phyloP scores from a whole-genome alignment of 1,140 invertebrate species.

The Leptinotarsa texana region DNA sequence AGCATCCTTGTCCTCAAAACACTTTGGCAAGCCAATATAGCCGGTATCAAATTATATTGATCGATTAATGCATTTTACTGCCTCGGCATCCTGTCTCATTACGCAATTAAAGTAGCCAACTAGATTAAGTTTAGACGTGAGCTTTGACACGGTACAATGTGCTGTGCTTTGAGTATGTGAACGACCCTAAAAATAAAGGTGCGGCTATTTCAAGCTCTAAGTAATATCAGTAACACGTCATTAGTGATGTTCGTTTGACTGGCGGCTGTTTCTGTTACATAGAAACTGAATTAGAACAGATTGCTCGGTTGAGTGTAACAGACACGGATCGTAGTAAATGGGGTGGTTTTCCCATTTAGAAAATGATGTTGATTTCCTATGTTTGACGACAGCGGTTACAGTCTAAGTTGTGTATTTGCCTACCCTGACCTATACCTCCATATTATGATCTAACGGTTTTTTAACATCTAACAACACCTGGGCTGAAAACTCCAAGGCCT shows the following conservation, averaged over 20 bases:
- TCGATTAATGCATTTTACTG: conserved; percentile 2
- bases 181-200: conserved; percentile 6
- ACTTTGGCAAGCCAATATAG: not conserved
- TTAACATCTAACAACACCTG: too few relatives aligned
- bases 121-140: conserved; percentile 3
- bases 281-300: conserved; percentile 3
- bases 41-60: not conserved
- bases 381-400: too few relatives aligned
- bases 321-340: not conserved
- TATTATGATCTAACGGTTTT: too few relatives aligned
- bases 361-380: too few relatives aligned
- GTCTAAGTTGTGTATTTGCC: too few relatives aligned
- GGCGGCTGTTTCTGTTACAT: not conserved
- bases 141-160: not conserved
- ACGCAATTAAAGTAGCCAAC: conserved; percentile 1
- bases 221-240: not conserved
- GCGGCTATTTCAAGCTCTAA: not conserved
- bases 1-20: too few relatives aligned
- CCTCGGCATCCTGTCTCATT: not conserved
- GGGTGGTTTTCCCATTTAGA: too few relatives aligned
- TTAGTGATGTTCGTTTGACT: not conserved
- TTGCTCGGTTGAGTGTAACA: not conserved
- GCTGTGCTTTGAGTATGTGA: not conserved
- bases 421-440: too few relatives aligned
- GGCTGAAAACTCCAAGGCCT: too few relatives aligned